phyloP scores from a whole-genome alignment of 2,888 invertebrate genomes.

The Chironomus tentans region DNA sequence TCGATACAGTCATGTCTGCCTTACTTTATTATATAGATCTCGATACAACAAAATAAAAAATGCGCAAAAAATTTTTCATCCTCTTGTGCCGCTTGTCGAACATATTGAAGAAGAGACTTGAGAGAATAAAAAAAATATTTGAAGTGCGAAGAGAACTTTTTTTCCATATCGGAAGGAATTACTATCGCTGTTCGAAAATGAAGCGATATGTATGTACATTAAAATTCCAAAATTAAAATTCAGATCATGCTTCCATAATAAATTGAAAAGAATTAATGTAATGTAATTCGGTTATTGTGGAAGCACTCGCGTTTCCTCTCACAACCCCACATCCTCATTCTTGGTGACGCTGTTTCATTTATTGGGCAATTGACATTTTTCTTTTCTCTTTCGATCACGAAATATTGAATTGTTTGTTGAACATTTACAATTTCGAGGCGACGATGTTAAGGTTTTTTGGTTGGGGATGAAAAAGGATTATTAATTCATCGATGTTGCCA shows the following conservation, averaged over 20 bases:
- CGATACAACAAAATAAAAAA: background rate
- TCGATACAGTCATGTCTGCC: too few species aligned
- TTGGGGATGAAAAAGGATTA: too few species aligned
- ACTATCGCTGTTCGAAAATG: background rate
- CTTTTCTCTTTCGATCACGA: background rate
- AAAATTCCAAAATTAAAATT: conserved; percentile 22
- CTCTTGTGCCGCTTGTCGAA: background rate
- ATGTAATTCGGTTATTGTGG: conserved; percentile 26
- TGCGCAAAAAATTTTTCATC: background rate
- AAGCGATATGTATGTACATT: conserved; percentile 3
- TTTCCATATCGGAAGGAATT: background rate
- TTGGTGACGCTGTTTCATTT: background rate
- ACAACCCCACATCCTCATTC: background rate
- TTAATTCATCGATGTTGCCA: too few species aligned
- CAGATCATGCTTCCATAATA: conserved; percentile 21
- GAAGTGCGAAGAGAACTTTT: too few species aligned
- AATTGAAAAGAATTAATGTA: conserved; percentile 26
- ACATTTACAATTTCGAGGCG: too few species aligned
- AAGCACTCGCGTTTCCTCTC: background rate
- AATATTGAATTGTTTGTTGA: too few species aligned
- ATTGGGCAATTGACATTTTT: background rate
- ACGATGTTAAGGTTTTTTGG: too few species aligned
- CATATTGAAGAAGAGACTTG: background rate
- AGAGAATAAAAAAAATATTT: background rate
- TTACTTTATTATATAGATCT: background rate